Percentiles rank a stretch among this genome's conserved stretches.
Evolutionary conservation across 1,140 invertebrate genomes (phyloP).

Genomic region (Euura lappo): DNA sequence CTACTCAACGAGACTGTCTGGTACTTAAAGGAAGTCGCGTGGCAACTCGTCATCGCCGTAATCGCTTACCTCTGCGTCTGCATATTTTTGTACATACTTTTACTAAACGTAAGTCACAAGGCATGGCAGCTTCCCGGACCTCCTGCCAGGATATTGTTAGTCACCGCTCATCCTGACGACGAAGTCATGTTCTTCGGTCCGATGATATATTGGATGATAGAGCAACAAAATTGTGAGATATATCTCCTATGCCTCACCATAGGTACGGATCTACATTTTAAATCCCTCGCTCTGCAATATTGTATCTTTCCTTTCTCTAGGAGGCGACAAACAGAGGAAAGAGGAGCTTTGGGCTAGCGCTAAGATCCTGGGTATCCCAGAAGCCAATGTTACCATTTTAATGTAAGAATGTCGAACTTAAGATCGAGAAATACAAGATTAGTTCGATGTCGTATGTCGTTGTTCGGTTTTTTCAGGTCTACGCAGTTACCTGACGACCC

Average conservation of each 20-base stretch:
- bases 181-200: conserved; percentile 99
- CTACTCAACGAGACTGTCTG: conserved; percentile 43
- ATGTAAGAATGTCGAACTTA: conserved; percentile 40
- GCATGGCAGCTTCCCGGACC: conserved; percentile 58
- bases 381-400: conserved; percentile 74
- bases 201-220: conserved; percentile 76
- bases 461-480: conserved; percentile 58
- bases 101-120: conserved; percentile 49
- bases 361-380: conserved; percentile 76
- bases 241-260: conserved; percentile 87
- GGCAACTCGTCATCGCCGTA: conserved; percentile 49
- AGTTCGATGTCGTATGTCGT: neutral
- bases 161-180: conserved; percentile 95
- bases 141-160: conserved; percentile 71
- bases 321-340: conserved; percentile 72
- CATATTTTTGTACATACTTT: conserved; percentile 48
- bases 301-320: conserved; percentile 53
- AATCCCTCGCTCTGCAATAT: conserved; percentile 15
- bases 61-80: conserved; percentile 50
- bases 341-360: conserved; percentile 83
- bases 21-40: conserved; percentile 54
- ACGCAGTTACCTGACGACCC: conserved; percentile 79
- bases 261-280: conserved; percentile 64
- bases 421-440: conserved; percentile 6
- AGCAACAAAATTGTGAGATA: conserved; percentile 68